A percentile compares a stretch with the other conserved stretches of the same genome.
Conservation (phyloP, 35 echinoderm and acorn worm genomes). For the Apostichopus californicus region DNA sequence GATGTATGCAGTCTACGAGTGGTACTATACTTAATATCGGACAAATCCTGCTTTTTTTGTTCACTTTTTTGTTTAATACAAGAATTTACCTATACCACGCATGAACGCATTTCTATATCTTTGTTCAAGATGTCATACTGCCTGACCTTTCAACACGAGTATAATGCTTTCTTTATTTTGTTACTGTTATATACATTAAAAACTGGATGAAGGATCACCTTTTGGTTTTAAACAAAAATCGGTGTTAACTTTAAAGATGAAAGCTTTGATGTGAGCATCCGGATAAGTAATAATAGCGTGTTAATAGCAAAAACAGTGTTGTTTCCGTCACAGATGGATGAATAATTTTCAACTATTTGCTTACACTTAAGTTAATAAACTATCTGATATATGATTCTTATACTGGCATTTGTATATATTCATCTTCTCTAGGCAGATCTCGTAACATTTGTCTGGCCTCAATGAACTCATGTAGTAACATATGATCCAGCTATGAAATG, state of each 20-base stretch:
- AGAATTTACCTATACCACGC: too few relatives aligned
- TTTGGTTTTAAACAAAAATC: too few relatives aligned
- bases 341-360: too few relatives aligned
- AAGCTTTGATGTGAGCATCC: too few relatives aligned
- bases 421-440: neutral
- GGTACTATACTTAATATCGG: neutral
- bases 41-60: neutral
- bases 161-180: neutral
- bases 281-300: too few relatives aligned
- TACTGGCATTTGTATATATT: too few relatives aligned
- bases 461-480: neutral
- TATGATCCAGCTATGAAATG: conserved; percentile 6
- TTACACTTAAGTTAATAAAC: too few relatives aligned
- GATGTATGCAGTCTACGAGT: conserved; percentile 3
- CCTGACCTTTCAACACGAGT: neutral
- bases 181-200: conserved; percentile 24
- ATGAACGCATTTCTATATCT: too few relatives aligned
- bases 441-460: neutral
- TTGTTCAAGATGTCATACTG: neutral
- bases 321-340: too few relatives aligned
- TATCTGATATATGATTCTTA: too few relatives aligned
- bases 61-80: neutral
- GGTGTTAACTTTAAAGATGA: too few relatives aligned
- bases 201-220: neutral
- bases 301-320: too few relatives aligned